Base-by-base conservation (phyloP, 2,797 vertebrate species). In the Eidolon dupreanum region DNA sequence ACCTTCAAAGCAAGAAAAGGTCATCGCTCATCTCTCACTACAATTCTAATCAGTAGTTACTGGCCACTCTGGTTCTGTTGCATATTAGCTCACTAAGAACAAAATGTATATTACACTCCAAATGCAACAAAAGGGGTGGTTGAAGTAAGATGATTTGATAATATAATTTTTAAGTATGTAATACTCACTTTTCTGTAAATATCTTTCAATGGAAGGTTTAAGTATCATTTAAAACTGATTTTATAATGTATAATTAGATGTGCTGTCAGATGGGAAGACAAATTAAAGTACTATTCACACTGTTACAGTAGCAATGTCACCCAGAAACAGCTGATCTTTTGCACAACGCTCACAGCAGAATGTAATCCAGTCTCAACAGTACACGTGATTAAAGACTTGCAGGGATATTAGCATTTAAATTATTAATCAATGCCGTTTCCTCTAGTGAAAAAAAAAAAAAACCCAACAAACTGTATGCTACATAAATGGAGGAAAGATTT, bases 201-300 rank as follows among this genome's bases (percentile, higher is more conserved):
- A 98, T 97, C 88, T 83, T 98, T 98, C 98, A 97, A 92, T 83
- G 49, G 86, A 98, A 86, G 33, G 8, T 7, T 97, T 97, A 98
- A 98, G 93, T 95, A 98, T 97, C 96, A 98, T 98, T 98, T 97
- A 97, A 98, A 98, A 98, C 97, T 98, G 93, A 97, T 97, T 98
- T 98, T 98, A 96, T 96, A 97, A 98, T 98, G 97, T 98, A 98
- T 98, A 98, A 98, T 98, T 98, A 98, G 98, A 97, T 98, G 81
- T 43, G 90, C 94, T 98, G 97, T 98, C 98, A 98, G 97, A 98
- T 97, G 96, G 97, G 96, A 98, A 98, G 97, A 98, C 97, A 98
- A 98, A 98, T 98, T 98, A 98, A 98, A 98, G 98, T 97, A 95
- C 97, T 97, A 97, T 98, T 98, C 98, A 98, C 97, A 95, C 93